Evolutionary conservation across 2,797 vertebrate species (phyloP).

Genomic region (Spea hammondii): DNA sequence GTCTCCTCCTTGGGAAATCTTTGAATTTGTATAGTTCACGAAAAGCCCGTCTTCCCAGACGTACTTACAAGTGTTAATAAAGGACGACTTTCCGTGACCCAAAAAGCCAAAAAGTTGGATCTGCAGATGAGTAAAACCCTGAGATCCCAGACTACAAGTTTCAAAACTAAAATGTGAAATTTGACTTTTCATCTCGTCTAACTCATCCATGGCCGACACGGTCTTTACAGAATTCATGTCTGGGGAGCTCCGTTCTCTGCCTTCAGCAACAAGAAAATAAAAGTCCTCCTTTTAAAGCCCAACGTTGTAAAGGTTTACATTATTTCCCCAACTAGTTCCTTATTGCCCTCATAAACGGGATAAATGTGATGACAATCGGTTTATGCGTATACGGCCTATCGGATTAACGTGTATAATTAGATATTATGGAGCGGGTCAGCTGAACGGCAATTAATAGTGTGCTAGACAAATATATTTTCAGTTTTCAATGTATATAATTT

Average conservation of each 20-base stretch:
- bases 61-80: constrained; percentile 7
- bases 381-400: too few relatives aligned
- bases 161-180: neutral
- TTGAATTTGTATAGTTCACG: neutral
- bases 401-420: too few relatives aligned
- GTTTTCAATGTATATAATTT: too few relatives aligned
- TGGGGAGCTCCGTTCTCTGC: neutral
- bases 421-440: too few relatives aligned
- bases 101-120: neutral
- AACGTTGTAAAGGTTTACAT: too few relatives aligned
- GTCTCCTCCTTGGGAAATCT: neutral
- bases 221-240: too few relatives aligned
- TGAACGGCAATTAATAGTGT: too few relatives aligned
- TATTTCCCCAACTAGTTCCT: too few relatives aligned
- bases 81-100: constrained; percentile 15
- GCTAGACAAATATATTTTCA: too few relatives aligned
- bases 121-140: neutral
- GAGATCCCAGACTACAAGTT: neutral
- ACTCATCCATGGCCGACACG: neutral
- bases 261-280: neutral
- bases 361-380: too few relatives aligned
- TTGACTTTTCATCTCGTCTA: neutral
- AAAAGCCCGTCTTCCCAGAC: constrained; percentile 1
- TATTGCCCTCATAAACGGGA: too few relatives aligned
- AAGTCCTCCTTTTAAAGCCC: neutral